Conservation (phyloP, 2,113 vertebrate species). For the Perccottus glenii region DNA sequence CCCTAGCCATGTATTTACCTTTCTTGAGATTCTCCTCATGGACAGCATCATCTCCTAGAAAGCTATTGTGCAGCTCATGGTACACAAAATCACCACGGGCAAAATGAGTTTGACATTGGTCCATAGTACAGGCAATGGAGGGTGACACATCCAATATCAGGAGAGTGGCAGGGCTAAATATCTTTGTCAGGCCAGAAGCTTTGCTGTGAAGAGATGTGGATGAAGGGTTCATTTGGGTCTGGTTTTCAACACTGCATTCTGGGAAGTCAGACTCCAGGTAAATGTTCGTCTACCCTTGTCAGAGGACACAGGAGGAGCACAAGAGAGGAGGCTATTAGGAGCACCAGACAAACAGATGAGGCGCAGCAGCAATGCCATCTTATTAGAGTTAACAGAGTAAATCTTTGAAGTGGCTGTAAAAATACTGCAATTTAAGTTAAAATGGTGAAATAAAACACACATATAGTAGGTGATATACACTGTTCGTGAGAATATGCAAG, state of each 20-base stretch:
- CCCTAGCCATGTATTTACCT: conserved; percentile 14
- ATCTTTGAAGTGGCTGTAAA: not conserved
- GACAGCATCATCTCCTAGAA: conserved; percentile 37
- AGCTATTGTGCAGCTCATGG: conserved; percentile 46
- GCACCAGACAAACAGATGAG: not conserved
- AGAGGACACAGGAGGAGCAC: not conserved
- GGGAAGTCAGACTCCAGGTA: conserved; percentile 24
- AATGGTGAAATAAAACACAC: not conserved
- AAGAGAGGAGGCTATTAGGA: not conserved
- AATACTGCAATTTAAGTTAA: not conserved
- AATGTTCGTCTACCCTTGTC: conserved; percentile 21
- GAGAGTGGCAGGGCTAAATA: conserved; percentile 72
- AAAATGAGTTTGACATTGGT: conserved; percentile 77
- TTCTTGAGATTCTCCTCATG: conserved; percentile 34
- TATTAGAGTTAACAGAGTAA: not conserved
- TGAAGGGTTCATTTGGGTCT: conserved; percentile 69
- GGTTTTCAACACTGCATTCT: conserved; percentile 46
- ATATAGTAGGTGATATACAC: not conserved
- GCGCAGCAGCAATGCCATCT: not conserved
- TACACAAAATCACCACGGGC: conserved; percentile 58
- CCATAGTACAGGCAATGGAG: conserved; percentile 67
- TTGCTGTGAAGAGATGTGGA: conserved; percentile 53
- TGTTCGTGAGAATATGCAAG: no score
- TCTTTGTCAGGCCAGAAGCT: conserved; percentile 67
- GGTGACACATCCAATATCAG: conserved; percentile 77